These are phyloP conservation scores for Pedetes capensis DNA, from an alignment of 2,113 vertebrate species.

Conservation along the genomic window DNA sequence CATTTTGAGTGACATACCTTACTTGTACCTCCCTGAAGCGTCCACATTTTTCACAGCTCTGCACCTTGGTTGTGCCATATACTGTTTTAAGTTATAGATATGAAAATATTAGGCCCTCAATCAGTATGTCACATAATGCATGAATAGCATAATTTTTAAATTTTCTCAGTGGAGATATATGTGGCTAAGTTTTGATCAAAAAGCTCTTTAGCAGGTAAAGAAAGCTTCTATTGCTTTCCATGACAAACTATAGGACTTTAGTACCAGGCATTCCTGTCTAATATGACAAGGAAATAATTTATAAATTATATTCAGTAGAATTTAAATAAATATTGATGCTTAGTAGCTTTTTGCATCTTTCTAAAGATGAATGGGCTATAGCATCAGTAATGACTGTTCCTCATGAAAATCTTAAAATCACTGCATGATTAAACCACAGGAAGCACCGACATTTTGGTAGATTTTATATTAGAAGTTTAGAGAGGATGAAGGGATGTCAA, in stretches of 20 bases:
- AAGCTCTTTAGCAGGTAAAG: neutral
- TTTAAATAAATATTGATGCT: neutral
- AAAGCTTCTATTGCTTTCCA: neutral
- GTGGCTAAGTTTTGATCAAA: neutral
- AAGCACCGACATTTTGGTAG: neutral
- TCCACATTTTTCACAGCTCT: neutral
- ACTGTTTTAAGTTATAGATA: neutral
- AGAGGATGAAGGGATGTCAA: neutral
- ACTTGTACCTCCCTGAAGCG: neutral
- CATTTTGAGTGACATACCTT: neutral
- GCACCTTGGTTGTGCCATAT: neutral
- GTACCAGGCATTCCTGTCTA: neutral
- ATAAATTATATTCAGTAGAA: neutral
- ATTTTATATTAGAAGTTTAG: neutral
- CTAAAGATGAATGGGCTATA: slow-evolving; percentile 15
- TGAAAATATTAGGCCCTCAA: neutral
- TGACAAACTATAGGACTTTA: neutral
- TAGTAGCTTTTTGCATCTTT: neutral
- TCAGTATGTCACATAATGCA: neutral
- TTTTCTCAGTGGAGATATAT: neutral
- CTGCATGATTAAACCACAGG: neutral
- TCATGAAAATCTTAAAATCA: neutral
- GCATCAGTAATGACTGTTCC: neutral
- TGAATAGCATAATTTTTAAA: neutral
- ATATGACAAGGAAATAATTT: neutral